Evolutionary conservation across 92 coral and sea anemone species (phyloP), one percentile per base, ranked within the genome.

Genomic region (Paramuricea clavata): DNA sequence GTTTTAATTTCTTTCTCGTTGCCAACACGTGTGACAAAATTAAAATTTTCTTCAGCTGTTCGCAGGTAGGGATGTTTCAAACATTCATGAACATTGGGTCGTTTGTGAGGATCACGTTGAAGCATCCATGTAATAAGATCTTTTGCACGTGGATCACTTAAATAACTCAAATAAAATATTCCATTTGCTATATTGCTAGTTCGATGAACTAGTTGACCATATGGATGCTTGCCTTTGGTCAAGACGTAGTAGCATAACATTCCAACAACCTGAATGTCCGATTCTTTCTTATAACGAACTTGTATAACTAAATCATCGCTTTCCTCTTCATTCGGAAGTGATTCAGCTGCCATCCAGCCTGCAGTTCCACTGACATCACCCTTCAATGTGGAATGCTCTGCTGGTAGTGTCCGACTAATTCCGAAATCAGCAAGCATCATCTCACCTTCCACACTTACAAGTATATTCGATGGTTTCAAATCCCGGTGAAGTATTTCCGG

Each of bases 321-420:
- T 22, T 12, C 15, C 8, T 22, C n/a, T n/a, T n/a, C n/a, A n/a
- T n/a, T n/a, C n/a, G n/a, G n/a, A n/a, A n/a, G n/a, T n/a, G n/a
- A n/a, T 62, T 62, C 70, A 1, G 22, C 70, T 10, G 70, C 70
- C 25, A 62, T 21, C 70, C 70, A 62, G 70, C 70, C 70, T 21
- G 9, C 13, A 22, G 25, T 62, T 23, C 70, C 70, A 11, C 70
- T 62, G 2, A 17, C 23, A 17, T 30, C 70, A 23, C 70, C 22
- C 31, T 10, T 62, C 28, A 8, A 32, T 21, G 70, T 62, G 3
- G 70, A 2, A 2, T 62, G 2, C 1, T 32, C 70, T 62, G 1
- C 31, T 32, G 23, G 26, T 23, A n/a, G n/a, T n/a, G n/a, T n/a
- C n/a, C n/a, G n/a, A n/a, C n/a, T n/a, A n/a, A n/a, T n/a, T n/a